Base-by-base conservation (phyloP, 1,140 invertebrate species). In the Drosophila lowei region DNA sequence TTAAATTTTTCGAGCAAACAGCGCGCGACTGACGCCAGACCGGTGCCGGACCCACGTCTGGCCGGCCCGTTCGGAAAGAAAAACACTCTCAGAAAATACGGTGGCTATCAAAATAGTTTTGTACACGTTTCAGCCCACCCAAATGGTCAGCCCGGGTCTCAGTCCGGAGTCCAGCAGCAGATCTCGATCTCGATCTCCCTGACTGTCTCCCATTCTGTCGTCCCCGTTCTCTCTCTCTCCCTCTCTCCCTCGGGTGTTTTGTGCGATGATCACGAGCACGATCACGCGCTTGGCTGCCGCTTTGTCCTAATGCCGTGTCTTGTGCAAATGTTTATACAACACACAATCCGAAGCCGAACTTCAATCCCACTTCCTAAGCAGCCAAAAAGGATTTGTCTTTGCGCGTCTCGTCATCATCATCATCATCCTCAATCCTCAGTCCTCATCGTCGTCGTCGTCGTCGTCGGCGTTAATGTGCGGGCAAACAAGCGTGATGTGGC, bases 401-500 rank as follows among this genome's bases (percentile, higher is more conserved):
- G 58, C 34, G 34, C 65, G 65, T 64, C 65, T 68, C 65, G 64
- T 68, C 65, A 56, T 68, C 65, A 34, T 67, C 63, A 42, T 53
- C 44, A 56, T 44, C 46, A 25, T 21, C 59, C 16, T 23, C 59
- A 48, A 63, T 48, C 58, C 25, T 63, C 57, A n/a, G 11, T 77
- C 77, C 53, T 0, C 23, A 25, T 61, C 77, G 41, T 41, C 58
- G 9, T 21, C 64, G 50, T 38, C 57, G 63, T 42, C 76, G 65
- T 66, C 74, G 74, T 44, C 74, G 28, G 60, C 73, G 83, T 81
- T 88, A 88, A 88, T 88, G 83, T 88, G 78, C 75, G 55, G 57
- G 83, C 78, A 88, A 88, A 88, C 83, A 88, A 88, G 78, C 83
- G 79, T 86, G 83, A 86, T 81, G 73, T 77, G 78, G 77, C 81